Percentiles rank a stretch among this genome's conserved stretches.
Conservation (phyloP, 2,888 invertebrate species). For the Eupithecia exiguata region DNA sequence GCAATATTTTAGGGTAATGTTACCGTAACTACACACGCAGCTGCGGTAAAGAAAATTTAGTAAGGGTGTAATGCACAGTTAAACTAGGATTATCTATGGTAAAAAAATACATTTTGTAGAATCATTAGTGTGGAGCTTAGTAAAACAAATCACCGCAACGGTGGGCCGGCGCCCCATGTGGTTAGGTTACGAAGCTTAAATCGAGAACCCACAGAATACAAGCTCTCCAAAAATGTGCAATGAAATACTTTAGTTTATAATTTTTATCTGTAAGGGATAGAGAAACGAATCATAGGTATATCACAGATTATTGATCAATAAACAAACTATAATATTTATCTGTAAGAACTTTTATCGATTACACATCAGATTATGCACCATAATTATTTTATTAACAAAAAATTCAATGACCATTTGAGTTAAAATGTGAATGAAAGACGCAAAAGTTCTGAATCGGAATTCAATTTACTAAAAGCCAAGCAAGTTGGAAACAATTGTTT, state of each 20-base stretch:
- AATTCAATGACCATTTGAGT: not conserved
- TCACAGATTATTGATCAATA: constrained; percentile 28
- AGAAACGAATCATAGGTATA: constrained; percentile 15
- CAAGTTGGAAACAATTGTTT: not conserved
- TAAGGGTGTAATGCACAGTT: constrained; percentile 2
- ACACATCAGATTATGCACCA: constrained; percentile 25
- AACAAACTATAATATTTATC: constrained; percentile 7
- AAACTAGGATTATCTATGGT: constrained; percentile 8
- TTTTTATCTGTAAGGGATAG: not conserved
- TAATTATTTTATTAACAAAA: constrained; percentile 9
- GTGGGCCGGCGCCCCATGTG: not conserved
- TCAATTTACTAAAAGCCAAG: constrained; percentile 1
- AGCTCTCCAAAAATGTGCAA: not conserved
- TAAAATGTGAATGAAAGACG: not conserved
- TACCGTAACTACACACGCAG: constrained; percentile 3
- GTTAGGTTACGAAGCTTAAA: not conserved
- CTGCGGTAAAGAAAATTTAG: not conserved
- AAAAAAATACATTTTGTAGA: constrained; percentile 19
- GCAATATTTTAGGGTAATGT: constrained; percentile 1
- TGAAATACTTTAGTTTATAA: not conserved
- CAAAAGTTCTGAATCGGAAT: constrained; percentile 2
- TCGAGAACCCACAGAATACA: constrained; percentile 1
- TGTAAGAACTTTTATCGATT: constrained; percentile 5
- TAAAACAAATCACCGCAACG: constrained; percentile 31
- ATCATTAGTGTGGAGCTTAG: constrained; percentile 33